phyloP scores from a whole-genome alignment of 2,113 vertebrate genomes.

The Silurus glanis region DNA sequence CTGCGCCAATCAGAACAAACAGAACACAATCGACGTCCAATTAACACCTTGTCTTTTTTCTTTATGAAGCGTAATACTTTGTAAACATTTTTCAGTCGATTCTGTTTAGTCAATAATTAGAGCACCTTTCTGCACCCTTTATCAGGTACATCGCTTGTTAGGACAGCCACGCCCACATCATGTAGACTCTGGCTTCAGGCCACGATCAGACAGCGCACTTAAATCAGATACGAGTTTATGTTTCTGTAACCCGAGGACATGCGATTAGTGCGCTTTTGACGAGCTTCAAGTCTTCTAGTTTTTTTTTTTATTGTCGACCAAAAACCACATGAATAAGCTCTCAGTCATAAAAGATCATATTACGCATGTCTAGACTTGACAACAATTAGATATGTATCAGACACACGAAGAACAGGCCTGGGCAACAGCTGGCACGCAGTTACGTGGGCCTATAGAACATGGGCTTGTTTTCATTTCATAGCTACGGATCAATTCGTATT shows the following conservation, averaged over 20 bases:
- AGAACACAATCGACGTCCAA: conserved; percentile 14
- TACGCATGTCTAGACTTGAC: conserved; percentile 29
- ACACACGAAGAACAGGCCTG: conserved; percentile 1
- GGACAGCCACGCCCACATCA: conserved; percentile 1
- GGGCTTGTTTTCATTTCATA: not conserved
- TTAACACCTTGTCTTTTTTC: not conserved
- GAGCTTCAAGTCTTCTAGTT: not conserved
- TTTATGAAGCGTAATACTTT: not conserved
- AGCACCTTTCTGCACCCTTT: not conserved
- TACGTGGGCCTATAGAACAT: not conserved
- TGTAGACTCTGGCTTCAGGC: conserved; percentile 10
- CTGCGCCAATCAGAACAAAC: conserved; percentile 60
- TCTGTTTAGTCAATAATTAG: conserved; percentile 5
- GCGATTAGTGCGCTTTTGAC: conserved; percentile 11
- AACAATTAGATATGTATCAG: conserved; percentile 17
- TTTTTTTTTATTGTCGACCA: not conserved
- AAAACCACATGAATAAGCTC: conserved; percentile 41
- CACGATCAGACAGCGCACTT: conserved; percentile 10
- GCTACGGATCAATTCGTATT: not conserved
- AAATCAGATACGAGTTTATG: conserved; percentile 26
- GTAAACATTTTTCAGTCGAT: not conserved
- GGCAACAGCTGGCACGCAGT: conserved; percentile 14
- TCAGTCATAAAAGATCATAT: conserved; percentile 20
- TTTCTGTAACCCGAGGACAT: conserved; percentile 37
- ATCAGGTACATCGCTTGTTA: conserved; percentile 7